Conservation (phyloP, 23 tunicate species). For the Halocynthia roretzi region DNA sequence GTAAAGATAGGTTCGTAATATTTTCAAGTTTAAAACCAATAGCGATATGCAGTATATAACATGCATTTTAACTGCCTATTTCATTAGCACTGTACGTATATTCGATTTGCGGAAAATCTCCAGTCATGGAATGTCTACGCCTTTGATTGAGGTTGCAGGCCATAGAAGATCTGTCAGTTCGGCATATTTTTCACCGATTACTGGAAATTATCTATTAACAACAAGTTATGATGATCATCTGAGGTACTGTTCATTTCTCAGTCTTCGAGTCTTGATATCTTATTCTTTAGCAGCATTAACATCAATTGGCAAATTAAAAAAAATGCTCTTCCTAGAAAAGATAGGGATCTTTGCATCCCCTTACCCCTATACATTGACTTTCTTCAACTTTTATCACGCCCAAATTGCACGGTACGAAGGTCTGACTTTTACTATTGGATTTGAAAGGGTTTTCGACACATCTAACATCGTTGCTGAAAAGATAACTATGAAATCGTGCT, state of each 20-base stretch:
- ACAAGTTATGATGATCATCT: slow-evolving; percentile 50
- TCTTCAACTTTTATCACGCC: too few relatives aligned
- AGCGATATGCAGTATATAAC: too few relatives aligned
- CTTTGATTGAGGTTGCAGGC: slow-evolving; percentile 16
- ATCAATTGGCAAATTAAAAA: too few relatives aligned
- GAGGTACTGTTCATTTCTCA: slow-evolving; percentile 6
- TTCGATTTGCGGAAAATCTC: slow-evolving; percentile 53
- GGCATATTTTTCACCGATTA: slow-evolving; percentile 70
- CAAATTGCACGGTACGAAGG: too few relatives aligned
- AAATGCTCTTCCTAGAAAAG: too few relatives aligned
- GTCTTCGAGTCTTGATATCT: background rate
- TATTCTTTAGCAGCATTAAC: too few relatives aligned
- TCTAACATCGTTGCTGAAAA: slow-evolving; percentile 2
- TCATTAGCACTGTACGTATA: slow-evolving; percentile 17
- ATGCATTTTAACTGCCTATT: too few relatives aligned
- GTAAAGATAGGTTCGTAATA: slow-evolving; percentile 23
- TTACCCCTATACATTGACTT: too few relatives aligned
- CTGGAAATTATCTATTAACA: slow-evolving; percentile 58
- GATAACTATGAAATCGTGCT: slow-evolving; percentile 5
- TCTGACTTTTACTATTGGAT: background rate
- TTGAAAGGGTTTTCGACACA: slow-evolving; percentile 42
- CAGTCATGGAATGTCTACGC: slow-evolving; percentile 15
- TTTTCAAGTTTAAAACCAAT: too few relatives aligned
- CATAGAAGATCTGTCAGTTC: slow-evolving; percentile 48
- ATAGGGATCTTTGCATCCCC: too few relatives aligned